Base-by-base conservation (phyloP, 2,113 vertebrate genomes). In the Anser cygnoides region DNA sequence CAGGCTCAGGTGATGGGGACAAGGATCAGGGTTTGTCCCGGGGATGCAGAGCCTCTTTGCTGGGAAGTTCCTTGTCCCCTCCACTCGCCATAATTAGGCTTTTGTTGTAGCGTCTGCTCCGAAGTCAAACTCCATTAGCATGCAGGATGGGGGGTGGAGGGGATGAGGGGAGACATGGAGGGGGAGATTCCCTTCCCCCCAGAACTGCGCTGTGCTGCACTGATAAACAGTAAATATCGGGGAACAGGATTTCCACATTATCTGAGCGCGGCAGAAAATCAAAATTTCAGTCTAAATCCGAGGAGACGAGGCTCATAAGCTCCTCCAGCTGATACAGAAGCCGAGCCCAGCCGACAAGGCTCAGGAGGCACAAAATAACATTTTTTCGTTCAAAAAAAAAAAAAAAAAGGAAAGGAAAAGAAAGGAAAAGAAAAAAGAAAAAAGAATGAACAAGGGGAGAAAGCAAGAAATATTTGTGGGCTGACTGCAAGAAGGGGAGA, bases 191-290 rank as follows among this genome's bases (percentile, higher is more conserved):
- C 97, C 97, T 97, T 97, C 94, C 94, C 63, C 93, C 86, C 72
- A 92, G 92, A 97, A 96, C 92, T 22, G 44, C 52, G 1, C 98
- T 97, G 95, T 94, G 96, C 98, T 90, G 96, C 94, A 93, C 98
- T 98, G 98, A 98, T 98, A 98, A 98, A 98, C 98, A 97, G 97
- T 97, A 97, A 98, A 98, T 98, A 98, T 98, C 98, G 98, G 97
- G 98, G 97, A 98, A 98, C 96, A 71, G 97, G 98, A 98, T 98
- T 98, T 98, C 98, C 98, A 96, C 97, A 98, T 98, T 98, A 98
- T 98, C 98, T 98, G 98, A 98, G 98, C 44, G 3, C 98, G 97
- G 98, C 98, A 99, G 98, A 98, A 98, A 98, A 98, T 98, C 98
- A 98, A 98, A 98, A 97, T 98, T 98, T 98, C 96, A 97, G 95